phyloP scores from a whole-genome alignment of 2,113 vertebrate species.

The Sakesphorus luctuosus region DNA sequence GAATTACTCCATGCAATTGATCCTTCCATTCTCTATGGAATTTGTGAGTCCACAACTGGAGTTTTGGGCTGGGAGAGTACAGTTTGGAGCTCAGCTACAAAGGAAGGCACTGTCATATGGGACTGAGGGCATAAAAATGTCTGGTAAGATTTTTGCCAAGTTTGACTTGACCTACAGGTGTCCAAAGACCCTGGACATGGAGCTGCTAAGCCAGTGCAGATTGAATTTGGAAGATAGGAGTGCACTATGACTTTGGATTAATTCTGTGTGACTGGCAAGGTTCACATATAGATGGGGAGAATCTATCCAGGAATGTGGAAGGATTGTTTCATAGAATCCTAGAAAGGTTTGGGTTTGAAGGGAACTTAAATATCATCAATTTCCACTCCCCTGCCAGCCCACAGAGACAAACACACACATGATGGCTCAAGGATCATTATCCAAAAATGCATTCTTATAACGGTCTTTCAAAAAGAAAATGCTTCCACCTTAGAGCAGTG shows the following conservation, averaged over 20 bases:
- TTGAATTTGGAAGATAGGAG: neutral
- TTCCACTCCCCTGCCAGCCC: neutral
- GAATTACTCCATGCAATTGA: neutral
- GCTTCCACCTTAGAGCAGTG: neutral
- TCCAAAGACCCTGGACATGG: neutral
- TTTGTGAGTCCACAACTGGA: neutral
- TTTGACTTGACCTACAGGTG: neutral
- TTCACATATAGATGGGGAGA: neutral
- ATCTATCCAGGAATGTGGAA: neutral
- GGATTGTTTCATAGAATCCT: neutral
- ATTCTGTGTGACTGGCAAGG: neutral
- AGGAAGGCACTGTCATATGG: fast-evolving
- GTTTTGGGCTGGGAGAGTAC: neutral
- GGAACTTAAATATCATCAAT: neutral
- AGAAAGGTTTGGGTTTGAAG: neutral
- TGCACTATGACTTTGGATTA: neutral
- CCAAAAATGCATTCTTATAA: neutral
- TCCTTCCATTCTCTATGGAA: neutral
- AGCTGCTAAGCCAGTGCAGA: neutral
- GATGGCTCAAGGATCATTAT: neutral
- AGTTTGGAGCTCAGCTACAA: neutral
- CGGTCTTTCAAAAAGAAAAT: neutral
- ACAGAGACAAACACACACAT: neutral
- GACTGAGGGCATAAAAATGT: neutral
- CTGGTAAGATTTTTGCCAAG: neutral